Conservation (phyloP, 2,797 vertebrate genomes). For the Diceros bicornis region DNA sequence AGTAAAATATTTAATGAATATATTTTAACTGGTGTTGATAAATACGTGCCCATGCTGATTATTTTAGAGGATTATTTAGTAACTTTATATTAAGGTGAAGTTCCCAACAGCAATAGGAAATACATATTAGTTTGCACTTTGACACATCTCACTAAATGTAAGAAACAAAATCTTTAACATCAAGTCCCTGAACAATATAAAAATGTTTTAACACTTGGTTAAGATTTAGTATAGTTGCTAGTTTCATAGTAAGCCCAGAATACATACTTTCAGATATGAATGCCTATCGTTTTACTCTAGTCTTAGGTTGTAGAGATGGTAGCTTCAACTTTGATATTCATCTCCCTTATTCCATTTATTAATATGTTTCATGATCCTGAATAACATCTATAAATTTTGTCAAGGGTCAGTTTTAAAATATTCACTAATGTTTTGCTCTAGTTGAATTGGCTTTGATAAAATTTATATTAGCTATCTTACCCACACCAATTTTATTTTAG, state of each 20-base stretch:
- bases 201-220: background rate
- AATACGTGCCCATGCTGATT: background rate
- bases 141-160: background rate
- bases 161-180: background rate
- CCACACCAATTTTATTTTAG: slow-evolving; percentile 52
- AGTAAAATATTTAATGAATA: background rate
- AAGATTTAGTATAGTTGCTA: background rate
- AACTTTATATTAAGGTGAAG: background rate
- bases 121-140: background rate
- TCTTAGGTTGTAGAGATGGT: background rate
- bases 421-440: slow-evolving; percentile 26
- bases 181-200: background rate
- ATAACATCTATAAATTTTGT: slow-evolving; percentile 23
- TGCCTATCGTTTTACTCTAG: background rate
- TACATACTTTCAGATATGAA: background rate
- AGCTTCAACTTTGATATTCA: background rate
- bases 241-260: background rate
- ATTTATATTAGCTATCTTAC: slow-evolving; percentile 25
- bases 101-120: background rate
- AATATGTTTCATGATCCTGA: slow-evolving; percentile 24
- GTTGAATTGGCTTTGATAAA: slow-evolving; percentile 47
- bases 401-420: slow-evolving; percentile 34
- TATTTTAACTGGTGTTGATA: background rate
- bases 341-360: background rate
- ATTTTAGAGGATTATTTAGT: background rate